Conservation (phyloP, 2,888 invertebrate species). For the Neoitamus cyanurus region DNA sequence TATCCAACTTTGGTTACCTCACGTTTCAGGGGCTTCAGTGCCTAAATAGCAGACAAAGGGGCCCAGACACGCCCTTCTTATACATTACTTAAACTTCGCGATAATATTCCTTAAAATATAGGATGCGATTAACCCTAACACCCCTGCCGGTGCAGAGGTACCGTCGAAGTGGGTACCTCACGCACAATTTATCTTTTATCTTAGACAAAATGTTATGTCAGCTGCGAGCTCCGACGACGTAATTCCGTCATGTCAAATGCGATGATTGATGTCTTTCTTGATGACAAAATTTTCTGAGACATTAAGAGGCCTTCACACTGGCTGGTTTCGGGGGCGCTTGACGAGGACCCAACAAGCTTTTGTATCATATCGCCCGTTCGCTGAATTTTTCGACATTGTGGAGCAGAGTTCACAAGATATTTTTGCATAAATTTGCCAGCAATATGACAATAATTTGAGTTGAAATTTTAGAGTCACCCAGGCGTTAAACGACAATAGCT, state of each 20-base stretch:
- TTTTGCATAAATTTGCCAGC: neutral
- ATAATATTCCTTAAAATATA: conserved; percentile 31
- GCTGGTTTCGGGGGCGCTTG: neutral
- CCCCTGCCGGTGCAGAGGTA: neutral
- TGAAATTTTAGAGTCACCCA: neutral
- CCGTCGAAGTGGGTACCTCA: neutral
- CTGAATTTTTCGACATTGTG: neutral
- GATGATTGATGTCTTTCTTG: conserved; percentile 38
- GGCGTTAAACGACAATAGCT: neutral
- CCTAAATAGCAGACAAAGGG: neutral
- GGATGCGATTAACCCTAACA: conserved; percentile 19
- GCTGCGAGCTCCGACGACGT: conserved; percentile 33
- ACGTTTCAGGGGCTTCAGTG: neutral
- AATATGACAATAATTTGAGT: conserved; percentile 12
- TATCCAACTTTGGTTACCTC: neutral
- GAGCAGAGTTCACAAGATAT: neutral
- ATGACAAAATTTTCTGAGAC: conserved; percentile 30
- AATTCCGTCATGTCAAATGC: conserved; percentile 38
- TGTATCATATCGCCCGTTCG: neutral
- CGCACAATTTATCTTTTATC: conserved; percentile 46
- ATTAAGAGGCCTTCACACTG: conserved; percentile 22
- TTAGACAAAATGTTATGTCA: conserved; percentile 36
- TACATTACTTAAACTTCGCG: conserved; percentile 13
- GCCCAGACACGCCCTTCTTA: neutral
- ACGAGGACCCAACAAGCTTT: neutral